phyloP scores from a whole-genome alignment of 2,113 vertebrate species.

The Lampris megalopsis region DNA sequence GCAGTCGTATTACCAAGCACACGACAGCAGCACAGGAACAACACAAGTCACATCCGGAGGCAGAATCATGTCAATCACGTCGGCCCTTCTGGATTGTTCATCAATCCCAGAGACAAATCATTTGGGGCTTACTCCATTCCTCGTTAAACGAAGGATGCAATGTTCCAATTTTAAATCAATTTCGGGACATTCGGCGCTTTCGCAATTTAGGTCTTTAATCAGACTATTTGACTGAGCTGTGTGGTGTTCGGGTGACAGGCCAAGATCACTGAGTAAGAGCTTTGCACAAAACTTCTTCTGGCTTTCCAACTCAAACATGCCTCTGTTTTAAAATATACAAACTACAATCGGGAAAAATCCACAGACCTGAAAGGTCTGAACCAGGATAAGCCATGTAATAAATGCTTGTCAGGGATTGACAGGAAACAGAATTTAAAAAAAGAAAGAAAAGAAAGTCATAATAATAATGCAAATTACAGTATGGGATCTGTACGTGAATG shows the following conservation, averaged over 20 bases:
- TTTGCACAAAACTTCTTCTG: not conserved
- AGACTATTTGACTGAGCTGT: slow-evolving; percentile 2
- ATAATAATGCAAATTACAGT: not conserved
- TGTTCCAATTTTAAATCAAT: not conserved
- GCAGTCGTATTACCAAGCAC: slow-evolving; percentile 26
- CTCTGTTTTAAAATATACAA: no score
- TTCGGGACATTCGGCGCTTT: slow-evolving; percentile 5
- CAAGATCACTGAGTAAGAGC: slow-evolving; percentile 7
- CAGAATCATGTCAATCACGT: not conserved
- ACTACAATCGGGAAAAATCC: not conserved
- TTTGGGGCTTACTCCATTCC: not conserved
- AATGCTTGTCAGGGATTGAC: not conserved
- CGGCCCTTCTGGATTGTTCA: not conserved
- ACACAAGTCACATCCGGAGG: not conserved
- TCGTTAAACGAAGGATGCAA: not conserved
- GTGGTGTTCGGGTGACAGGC: not conserved
- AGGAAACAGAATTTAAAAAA: no score
- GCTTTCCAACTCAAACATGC: not conserved
- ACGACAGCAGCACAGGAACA: slow-evolving; percentile 1
- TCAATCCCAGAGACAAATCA: not conserved
- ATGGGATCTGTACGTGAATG: not conserved
- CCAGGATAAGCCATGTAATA: not conserved
- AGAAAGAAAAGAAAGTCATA: not conserved
- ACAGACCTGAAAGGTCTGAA: not conserved
- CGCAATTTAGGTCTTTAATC: slow-evolving; percentile 12